Conservation (phyloP, 1,140 invertebrate species). For the Notospermus geniculatus region DNA sequence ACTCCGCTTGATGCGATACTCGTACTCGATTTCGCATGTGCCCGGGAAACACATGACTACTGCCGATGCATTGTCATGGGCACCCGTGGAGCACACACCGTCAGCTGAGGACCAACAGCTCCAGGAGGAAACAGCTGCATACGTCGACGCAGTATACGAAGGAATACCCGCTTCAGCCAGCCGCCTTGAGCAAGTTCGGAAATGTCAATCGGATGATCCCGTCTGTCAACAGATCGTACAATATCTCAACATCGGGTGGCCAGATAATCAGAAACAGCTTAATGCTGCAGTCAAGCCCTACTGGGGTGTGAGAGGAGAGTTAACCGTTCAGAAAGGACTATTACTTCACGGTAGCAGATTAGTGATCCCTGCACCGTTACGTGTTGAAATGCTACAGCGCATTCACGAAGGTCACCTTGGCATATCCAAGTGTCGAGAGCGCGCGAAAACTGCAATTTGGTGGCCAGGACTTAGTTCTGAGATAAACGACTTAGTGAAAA, state of each 20-base stretch:
- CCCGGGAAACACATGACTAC: slow-evolving; percentile 21
- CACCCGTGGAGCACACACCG: background rate
- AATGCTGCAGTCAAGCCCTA: slow-evolving; percentile 9
- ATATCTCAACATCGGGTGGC: slow-evolving; percentile 15
- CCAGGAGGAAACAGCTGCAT: slow-evolving; percentile 8
- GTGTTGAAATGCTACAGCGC: slow-evolving; percentile 10
- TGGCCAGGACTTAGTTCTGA: background rate
- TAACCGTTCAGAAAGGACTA: slow-evolving; percentile 13
- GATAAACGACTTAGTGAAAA: background rate
- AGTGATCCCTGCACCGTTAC: slow-evolving; percentile 6
- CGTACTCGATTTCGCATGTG: slow-evolving; percentile 15
- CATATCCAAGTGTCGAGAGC: slow-evolving; percentile 18
- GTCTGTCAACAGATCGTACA: slow-evolving; percentile 2
- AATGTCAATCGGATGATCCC: slow-evolving; percentile 12
- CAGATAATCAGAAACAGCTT: background rate
- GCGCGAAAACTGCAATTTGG: slow-evolving; percentile 18
- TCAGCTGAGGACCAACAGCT: slow-evolving; percentile 7
- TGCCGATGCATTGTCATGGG: slow-evolving; percentile 19
- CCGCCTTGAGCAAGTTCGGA: slow-evolving; percentile 12
- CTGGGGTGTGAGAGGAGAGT: slow-evolving; percentile 4
- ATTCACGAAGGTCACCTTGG: slow-evolving; percentile 24
- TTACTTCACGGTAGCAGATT: slow-evolving; percentile 6
- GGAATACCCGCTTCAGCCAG: slow-evolving; percentile 8
- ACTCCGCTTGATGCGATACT: slow-evolving; percentile 22
- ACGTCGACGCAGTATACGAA: slow-evolving; percentile 10